Percentiles rank a stretch among this genome's conserved stretches.
These are phyloP conservation scores for Naso thynnoides DNA, from an alignment of 2,797 vertebrate species.

Conservation along the genomic window DNA sequence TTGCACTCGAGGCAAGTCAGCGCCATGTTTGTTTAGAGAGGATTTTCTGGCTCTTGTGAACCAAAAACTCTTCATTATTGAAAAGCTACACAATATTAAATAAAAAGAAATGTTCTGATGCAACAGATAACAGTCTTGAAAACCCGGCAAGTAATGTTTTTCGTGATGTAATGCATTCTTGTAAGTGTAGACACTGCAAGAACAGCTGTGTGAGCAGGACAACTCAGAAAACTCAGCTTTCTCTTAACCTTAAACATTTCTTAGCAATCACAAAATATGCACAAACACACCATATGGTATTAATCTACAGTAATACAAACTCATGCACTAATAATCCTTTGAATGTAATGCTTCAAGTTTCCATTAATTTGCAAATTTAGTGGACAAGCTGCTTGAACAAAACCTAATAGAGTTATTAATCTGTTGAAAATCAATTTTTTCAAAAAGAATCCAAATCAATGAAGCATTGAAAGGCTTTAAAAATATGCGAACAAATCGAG, in stretches of 20 bases:
- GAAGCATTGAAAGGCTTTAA: neutral
- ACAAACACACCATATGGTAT: neutral
- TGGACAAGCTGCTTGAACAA: constrained; percentile 14
- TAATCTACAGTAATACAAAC: neutral
- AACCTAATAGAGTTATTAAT: constrained; percentile 8
- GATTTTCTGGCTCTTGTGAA: no score
- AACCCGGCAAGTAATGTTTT: no score
- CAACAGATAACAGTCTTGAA: no score
- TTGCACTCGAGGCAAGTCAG: no score
- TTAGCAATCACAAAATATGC: neutral
- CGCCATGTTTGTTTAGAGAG: no score
- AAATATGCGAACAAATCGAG: neutral
- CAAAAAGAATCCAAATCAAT: neutral
- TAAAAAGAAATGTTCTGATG: no score
- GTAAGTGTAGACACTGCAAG: no score
- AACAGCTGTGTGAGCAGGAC: no score
- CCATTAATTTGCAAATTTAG: constrained; percentile 15
- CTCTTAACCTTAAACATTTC: neutral
- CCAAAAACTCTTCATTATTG: no score
- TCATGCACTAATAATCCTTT: constrained; percentile 8
- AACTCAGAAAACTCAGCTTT: no score
- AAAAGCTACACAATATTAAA: no score
- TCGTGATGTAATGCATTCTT: no score
- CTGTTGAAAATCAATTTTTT: neutral
- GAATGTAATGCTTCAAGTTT: constrained; percentile 16